A percentile compares a stretch with the other conserved stretches of the same genome.
Conservation (phyloP, 2,888 invertebrate genomes). For the Chorisops tibialis region DNA sequence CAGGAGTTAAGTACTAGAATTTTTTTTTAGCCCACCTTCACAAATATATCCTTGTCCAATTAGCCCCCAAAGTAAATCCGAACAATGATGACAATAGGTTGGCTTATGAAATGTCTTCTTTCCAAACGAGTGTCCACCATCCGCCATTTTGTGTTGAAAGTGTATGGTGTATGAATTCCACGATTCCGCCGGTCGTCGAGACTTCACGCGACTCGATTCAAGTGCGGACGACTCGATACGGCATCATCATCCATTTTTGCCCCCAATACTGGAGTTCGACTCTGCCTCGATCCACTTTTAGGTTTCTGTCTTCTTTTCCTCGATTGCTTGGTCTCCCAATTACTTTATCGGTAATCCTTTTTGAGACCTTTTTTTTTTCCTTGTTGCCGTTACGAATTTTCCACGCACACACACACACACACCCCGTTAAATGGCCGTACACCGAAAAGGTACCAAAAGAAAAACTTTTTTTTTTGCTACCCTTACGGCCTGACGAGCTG, state of each 20-base stretch:
- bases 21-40: slow-evolving; percentile 78
- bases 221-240: slow-evolving; percentile 41
- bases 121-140: slow-evolving; percentile 94
- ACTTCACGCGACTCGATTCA: slow-evolving; percentile 43
- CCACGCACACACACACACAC: slow-evolving; percentile 10
- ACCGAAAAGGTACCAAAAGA: slow-evolving; percentile 30
- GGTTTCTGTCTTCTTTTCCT: slow-evolving; percentile 6
- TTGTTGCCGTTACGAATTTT: not conserved
- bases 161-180: slow-evolving; percentile 40
- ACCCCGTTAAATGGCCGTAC: slow-evolving; percentile 27
- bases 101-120: slow-evolving; percentile 99
- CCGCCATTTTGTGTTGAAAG: slow-evolving; percentile 51
- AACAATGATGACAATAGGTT: slow-evolving; percentile 99
- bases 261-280: slow-evolving; percentile 27
- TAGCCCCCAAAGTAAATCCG: slow-evolving; percentile 99
- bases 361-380: slow-evolving; percentile 14
- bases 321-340: slow-evolving; percentile 8
- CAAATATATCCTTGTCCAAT: slow-evolving; percentile 99
- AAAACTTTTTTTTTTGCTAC: slow-evolving; percentile 27
- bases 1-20: too few species aligned
- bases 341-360: not conserved
- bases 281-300: slow-evolving; percentile 21
- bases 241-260: slow-evolving; percentile 40
- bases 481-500: slow-evolving; percentile 28
- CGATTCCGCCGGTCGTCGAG: slow-evolving; percentile 42